Percentiles rank a stretch among this genome's conserved stretches.
Conservation (phyloP, 1,140 invertebrate species). For the Nymphalis io region DNA sequence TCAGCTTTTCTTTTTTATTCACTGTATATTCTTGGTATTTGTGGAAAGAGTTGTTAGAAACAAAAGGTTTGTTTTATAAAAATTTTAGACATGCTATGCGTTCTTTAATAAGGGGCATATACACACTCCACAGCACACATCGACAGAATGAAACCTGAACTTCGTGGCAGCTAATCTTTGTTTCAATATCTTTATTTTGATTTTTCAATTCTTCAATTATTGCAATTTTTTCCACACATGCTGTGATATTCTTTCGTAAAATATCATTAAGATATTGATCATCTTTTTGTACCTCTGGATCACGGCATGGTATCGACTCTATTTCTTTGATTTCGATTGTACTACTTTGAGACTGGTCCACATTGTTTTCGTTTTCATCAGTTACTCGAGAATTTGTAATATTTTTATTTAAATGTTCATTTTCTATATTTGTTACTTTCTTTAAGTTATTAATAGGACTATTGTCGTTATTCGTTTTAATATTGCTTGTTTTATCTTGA, state of each 20-base stretch:
- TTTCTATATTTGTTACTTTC: constrained; percentile 74
- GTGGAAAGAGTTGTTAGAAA: constrained; percentile 10
- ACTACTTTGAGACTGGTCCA: constrained; percentile 28
- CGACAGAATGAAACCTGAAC: constrained; percentile 68
- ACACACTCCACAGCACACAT: constrained; percentile 56
- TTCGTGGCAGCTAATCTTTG: constrained; percentile 39
- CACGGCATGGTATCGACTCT: constrained; percentile 46
- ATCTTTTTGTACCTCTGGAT: constrained; percentile 53
- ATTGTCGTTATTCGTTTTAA: constrained; percentile 51
- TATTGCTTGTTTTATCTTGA: constrained; percentile 47
- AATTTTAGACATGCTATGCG: constrained; percentile 27
- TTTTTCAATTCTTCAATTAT: constrained; percentile 71
- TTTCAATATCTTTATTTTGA: constrained; percentile 50
- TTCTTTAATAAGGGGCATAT: constrained; percentile 47
- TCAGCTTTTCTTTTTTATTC: background rate
- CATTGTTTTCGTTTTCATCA: constrained; percentile 35
- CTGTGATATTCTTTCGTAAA: constrained; percentile 72
- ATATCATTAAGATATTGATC: constrained; percentile 65
- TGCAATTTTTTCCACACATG: constrained; percentile 72
- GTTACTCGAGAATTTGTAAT: constrained; percentile 49
- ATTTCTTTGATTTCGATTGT: constrained; percentile 59
- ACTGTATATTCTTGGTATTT: background rate
- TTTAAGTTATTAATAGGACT: constrained; percentile 56
- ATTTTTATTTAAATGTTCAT: constrained; percentile 74
- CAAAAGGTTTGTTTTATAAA: constrained; percentile 1